A percentile compares a stretch with the other conserved stretches of the same genome.
Evolutionary conservation across 2,113 vertebrate genomes (phyloP).

Genomic region (Plectropomus leopardus): DNA sequence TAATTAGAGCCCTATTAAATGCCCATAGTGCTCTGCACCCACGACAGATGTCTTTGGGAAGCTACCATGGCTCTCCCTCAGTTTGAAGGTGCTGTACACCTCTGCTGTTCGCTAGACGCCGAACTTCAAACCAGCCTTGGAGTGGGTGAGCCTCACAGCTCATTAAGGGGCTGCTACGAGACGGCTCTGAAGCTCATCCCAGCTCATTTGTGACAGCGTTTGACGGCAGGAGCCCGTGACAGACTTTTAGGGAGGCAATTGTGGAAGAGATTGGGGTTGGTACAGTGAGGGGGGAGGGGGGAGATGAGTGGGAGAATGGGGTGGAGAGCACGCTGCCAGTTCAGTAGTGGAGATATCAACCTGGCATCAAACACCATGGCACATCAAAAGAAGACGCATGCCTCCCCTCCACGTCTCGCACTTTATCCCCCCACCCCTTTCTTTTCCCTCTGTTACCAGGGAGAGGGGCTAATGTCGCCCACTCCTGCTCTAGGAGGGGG

Average conservation of each 20-base stretch:
- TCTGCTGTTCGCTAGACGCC: slow-evolving; percentile 13
- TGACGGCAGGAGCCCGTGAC: slow-evolving; percentile 41
- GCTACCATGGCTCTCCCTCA: slow-evolving; percentile 26
- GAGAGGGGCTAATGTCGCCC: slow-evolving; percentile 81
- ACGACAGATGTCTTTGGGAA: slow-evolving; percentile 53
- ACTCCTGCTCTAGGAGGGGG: slow-evolving; percentile 73
- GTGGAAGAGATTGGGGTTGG: slow-evolving; percentile 17
- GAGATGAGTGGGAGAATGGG: slow-evolving; percentile 38
- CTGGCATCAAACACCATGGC: slow-evolving; percentile 78
- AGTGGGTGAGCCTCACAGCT: slow-evolving; percentile 48
- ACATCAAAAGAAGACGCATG: slow-evolving; percentile 76
- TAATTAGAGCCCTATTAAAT: slow-evolving; percentile 66
- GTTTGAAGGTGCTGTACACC: slow-evolving; percentile 40
- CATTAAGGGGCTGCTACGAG: slow-evolving; percentile 60
- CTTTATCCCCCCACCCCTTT: slow-evolving; percentile 67
- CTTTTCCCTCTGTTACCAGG: slow-evolving; percentile 69
- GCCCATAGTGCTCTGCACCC: slow-evolving; percentile 55
- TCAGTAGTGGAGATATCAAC: slow-evolving; percentile 72
- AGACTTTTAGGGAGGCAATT: slow-evolving; percentile 45
- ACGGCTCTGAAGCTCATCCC: slow-evolving; percentile 29
- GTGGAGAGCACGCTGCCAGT: slow-evolving; percentile 62
- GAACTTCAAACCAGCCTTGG: slow-evolving; percentile 45
- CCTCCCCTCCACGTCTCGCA: slow-evolving; percentile 59
- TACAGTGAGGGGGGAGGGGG: neutral
- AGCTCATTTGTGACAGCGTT: slow-evolving; percentile 43